Conservation (phyloP, 64 coral and sea anemone genomes). For the Montipora foliosa region DNA sequence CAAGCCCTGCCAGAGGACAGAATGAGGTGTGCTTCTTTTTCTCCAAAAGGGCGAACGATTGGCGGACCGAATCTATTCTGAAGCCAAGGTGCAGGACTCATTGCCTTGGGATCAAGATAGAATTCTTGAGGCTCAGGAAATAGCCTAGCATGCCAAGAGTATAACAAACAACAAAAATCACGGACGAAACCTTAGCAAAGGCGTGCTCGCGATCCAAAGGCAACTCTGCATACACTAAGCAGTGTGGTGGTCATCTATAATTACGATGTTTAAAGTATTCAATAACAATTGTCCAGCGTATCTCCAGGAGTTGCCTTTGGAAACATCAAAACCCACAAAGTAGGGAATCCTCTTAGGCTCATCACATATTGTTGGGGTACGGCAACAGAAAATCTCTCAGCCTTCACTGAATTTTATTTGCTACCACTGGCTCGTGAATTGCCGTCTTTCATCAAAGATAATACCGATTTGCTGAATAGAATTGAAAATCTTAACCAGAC, state of each 20-base stretch:
- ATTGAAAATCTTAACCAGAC: too few species aligned
- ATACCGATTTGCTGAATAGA: too few species aligned
- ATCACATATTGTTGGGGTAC: too few species aligned
- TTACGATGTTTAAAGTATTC: too few species aligned
- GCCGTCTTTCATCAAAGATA: too few species aligned
- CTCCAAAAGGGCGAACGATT: background rate
- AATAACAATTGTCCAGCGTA: too few species aligned
- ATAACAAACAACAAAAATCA: background rate
- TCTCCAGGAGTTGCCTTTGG: too few species aligned
- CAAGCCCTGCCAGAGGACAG: background rate
- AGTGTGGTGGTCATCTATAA: slow-evolving; percentile 29
- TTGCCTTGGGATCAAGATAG: background rate
- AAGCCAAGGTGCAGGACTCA: slow-evolving; percentile 7
- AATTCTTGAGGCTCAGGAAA: slow-evolving; percentile 2
- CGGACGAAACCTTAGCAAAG: background rate
- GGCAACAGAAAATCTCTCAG: too few species aligned
- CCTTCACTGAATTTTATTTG: too few species aligned
- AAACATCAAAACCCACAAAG: too few species aligned
- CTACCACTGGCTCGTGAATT: too few species aligned
- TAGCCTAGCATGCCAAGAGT: background rate
- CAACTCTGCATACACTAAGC: background rate
- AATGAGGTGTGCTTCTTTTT: background rate
- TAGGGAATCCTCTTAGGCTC: too few species aligned
- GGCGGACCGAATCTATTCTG: background rate
- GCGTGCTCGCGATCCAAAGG: background rate